These are phyloP conservation scores for Eutolmus rufibarbis DNA, from an alignment of 2,888 invertebrate genomes.

Conservation along the genomic window DNA sequence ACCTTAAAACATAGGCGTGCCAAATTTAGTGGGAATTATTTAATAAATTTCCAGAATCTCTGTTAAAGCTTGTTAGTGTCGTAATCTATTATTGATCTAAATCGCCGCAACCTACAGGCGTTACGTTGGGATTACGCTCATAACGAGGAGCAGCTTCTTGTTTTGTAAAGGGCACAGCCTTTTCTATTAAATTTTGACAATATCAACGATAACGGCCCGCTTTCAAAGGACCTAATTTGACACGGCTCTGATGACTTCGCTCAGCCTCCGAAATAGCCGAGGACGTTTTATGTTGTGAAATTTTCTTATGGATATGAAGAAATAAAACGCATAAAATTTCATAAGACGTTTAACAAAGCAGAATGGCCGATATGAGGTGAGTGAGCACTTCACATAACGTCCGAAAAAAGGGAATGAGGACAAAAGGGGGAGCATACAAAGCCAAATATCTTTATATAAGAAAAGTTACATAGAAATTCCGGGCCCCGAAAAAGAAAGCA, in stretches of 20 bases:
- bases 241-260: constrained; percentile 3
- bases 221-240: constrained; percentile 36
- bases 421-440: background rate
- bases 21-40: background rate
- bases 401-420: background rate
- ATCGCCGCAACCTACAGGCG: background rate
- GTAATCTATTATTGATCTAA: constrained; percentile 5
- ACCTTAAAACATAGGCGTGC: background rate
- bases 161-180: constrained; percentile 3
- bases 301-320: constrained; percentile 42
- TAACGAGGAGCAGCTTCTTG: background rate
- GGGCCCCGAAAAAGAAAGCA: background rate
- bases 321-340: constrained; percentile 48
- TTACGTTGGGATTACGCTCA: background rate
- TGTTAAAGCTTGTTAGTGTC: background rate
- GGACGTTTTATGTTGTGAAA: constrained; percentile 5
- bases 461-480: background rate
- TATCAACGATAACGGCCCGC: constrained; percentile 18
- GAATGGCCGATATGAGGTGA: constrained; percentile 46
- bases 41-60: background rate
- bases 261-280: constrained; percentile 17
- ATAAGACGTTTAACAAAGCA: constrained; percentile 48
- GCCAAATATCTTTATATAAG: background rate
- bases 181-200: constrained; percentile 30
- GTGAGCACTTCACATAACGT: constrained; percentile 44